phyloP scores from a whole-genome alignment of 1,140 invertebrate genomes.

The Piezodorus guildinii region DNA sequence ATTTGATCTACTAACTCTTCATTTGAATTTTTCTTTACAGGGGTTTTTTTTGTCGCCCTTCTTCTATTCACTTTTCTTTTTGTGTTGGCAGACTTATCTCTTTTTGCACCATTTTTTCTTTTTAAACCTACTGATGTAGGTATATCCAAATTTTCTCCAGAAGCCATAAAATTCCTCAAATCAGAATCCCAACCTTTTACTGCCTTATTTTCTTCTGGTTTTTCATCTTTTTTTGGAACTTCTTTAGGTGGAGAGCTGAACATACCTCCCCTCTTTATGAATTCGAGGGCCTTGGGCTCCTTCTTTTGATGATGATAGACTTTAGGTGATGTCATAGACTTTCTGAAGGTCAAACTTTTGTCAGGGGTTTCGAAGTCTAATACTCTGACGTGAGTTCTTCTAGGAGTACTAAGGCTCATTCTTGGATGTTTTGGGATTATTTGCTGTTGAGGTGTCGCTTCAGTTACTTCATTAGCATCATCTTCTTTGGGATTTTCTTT shows the following conservation, averaged over 20 bases:
- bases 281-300: neutral
- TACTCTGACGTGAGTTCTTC: conserved; percentile 17
- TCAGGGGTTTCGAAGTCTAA: conserved; percentile 21
- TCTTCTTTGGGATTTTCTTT: neutral
- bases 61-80: neutral
- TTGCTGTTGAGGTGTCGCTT: conserved; percentile 10
- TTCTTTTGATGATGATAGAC: neutral
- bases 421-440: neutral
- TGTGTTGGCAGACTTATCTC: neutral
- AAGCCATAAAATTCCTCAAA: conserved; percentile 3
- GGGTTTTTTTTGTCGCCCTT: neutral
- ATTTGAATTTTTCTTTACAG: neutral
- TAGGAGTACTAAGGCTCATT: conserved; percentile 18
- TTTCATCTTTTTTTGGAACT: neutral
- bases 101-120: neutral
- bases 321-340: conserved; percentile 20
- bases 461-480: neutral
- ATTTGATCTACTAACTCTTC: conserved; percentile 19
- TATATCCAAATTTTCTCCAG: conserved; percentile 8
- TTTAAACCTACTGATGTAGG: conserved; percentile 12
- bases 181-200: conserved; percentile 20
- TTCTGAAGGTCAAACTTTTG: conserved; percentile 3
- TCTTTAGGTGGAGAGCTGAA: conserved; percentile 15
- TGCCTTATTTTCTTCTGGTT: conserved; percentile 9
- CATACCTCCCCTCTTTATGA: neutral